These are phyloP conservation scores for Psammodynastes pulverulentus DNA, from an alignment of 2,113 vertebrate species.

Conservation along the genomic window DNA sequence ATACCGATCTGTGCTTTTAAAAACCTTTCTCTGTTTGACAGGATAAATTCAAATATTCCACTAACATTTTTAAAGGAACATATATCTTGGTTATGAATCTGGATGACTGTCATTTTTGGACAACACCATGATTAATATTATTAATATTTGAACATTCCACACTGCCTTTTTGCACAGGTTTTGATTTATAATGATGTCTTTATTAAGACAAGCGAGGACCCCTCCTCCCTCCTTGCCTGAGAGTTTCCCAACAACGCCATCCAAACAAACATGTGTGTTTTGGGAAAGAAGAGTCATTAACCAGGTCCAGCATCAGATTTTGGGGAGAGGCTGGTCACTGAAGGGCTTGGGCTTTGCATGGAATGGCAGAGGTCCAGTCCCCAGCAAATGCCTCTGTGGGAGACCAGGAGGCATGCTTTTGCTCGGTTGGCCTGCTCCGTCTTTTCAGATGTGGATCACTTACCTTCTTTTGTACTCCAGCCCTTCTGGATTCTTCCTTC, in stretches of 20 bases:
- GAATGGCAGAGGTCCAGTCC: fast-evolving
- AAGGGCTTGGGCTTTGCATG: not conserved
- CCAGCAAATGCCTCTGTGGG: not conserved
- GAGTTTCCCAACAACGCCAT: not conserved
- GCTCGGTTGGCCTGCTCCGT: not conserved
- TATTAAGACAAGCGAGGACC: not conserved
- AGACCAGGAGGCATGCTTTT: not conserved
- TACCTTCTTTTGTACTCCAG: not conserved
- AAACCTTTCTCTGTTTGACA: not conserved
- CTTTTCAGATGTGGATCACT: slow-evolving; percentile 36
- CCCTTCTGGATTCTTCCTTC: not conserved
- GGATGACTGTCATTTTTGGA: not conserved
- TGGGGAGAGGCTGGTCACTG: not conserved
- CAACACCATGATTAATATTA: not conserved
- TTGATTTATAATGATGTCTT: not conserved
- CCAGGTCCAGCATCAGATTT: not conserved
- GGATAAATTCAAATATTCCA: not conserved
- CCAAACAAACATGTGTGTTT: slow-evolving; percentile 6
- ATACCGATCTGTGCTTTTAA: not conserved
- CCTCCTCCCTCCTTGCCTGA: not conserved
- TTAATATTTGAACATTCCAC: not conserved
- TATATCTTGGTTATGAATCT: not conserved
- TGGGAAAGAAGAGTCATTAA: fast-evolving
- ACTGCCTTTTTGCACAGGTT: not conserved
- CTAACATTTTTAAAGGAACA: not conserved